Conservation (phyloP, 2,797 vertebrate genomes). For the Decapterus maruadsi region DNA sequence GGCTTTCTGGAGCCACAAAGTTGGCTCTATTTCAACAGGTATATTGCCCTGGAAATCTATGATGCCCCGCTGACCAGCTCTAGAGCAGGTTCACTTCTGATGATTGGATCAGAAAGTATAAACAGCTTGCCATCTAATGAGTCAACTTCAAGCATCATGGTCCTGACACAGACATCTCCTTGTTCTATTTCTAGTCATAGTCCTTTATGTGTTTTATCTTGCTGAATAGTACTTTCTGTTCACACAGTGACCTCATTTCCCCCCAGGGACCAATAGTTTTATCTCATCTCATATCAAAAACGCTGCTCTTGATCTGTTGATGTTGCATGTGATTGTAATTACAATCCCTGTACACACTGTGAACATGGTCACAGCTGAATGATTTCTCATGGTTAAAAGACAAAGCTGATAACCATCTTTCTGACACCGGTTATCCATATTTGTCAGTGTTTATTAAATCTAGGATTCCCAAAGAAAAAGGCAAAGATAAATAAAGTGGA, state of each 20-base stretch:
- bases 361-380: not conserved
- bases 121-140: not conserved
- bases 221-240: slow-evolving; percentile 12
- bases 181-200: not conserved
- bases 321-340: slow-evolving; percentile 36
- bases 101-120: not conserved
- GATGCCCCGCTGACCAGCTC: slow-evolving; percentile 14
- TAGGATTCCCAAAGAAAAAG: not conserved
- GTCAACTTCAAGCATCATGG: not conserved
- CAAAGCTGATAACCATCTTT: slow-evolving; percentile 23
- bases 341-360: slow-evolving; percentile 1
- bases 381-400: slow-evolving; percentile 22
- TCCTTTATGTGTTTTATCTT: not conserved
- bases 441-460: not conserved
- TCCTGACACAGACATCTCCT: not conserved
- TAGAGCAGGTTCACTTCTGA: slow-evolving; percentile 2
- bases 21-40: not conserved
- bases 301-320: slow-evolving; percentile 37
- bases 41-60: not conserved
- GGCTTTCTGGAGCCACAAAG: not conserved
- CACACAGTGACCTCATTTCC: slow-evolving; percentile 31
- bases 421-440: slow-evolving; percentile 4
- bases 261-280: slow-evolving; percentile 29
- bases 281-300: slow-evolving; percentile 43
- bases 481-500: not conserved